Evolutionary conservation across 2,888 invertebrate genomes (phyloP).

Genomic region (Drosophila koepferae): DNA sequence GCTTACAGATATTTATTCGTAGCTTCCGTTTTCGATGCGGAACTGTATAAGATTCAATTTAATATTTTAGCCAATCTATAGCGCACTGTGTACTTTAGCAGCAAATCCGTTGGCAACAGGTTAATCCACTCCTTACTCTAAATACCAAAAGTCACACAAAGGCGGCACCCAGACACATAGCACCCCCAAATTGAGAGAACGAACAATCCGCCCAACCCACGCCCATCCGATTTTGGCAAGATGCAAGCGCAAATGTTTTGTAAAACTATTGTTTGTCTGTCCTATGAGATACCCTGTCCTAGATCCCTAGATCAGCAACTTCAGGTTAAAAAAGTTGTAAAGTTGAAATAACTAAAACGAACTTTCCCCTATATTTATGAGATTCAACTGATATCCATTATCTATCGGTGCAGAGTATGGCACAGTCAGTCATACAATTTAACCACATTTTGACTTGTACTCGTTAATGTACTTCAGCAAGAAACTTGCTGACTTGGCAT

Average conservation of each 20-base stretch:
- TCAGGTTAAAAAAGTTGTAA: background rate
- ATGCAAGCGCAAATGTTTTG: slow-evolving; percentile 36
- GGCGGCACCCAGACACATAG: slow-evolving; percentile 35
- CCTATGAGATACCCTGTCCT: slow-evolving; percentile 4
- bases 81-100: slow-evolving; percentile 9
- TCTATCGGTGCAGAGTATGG: slow-evolving; percentile 3
- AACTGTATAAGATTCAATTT: slow-evolving; percentile 26
- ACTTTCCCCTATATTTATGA: too few relatives aligned
- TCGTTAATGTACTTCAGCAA: slow-evolving; percentile 7
- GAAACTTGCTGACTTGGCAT: slow-evolving; percentile 44
- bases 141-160: slow-evolving; percentile 64
- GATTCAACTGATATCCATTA: background rate
- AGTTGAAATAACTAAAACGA: background rate
- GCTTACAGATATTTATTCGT: background rate
- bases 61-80: background rate
- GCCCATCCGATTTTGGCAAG: slow-evolving; percentile 39
- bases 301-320: background rate
- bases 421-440: background rate
- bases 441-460: background rate
- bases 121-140: slow-evolving; percentile 53
- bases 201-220: slow-evolving; percentile 42
- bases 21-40: slow-evolving; percentile 28
- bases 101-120: slow-evolving; percentile 29
- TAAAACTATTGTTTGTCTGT: slow-evolving; percentile 16
- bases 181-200: slow-evolving; percentile 41